These are phyloP conservation scores for Conus canariensis DNA, from an alignment of 2,888 invertebrate genomes.

Conservation along the genomic window DNA sequence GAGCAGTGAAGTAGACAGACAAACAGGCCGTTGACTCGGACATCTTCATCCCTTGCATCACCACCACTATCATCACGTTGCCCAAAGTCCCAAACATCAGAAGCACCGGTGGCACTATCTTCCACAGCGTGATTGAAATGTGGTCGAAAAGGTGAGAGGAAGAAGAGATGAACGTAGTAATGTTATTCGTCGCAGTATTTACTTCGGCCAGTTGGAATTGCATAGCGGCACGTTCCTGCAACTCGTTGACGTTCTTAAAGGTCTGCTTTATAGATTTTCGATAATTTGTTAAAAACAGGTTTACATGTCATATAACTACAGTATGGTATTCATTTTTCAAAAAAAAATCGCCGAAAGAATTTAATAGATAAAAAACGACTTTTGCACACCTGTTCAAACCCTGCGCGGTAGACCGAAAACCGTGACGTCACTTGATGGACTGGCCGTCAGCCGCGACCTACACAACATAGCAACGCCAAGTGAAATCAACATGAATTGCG, in stretches of 20 bases:
- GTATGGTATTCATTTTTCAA: too few relatives aligned
- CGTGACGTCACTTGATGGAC: too few relatives aligned
- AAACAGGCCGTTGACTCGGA: neutral
- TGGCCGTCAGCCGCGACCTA: too few relatives aligned
- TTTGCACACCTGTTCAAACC: too few relatives aligned
- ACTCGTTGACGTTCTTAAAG: neutral
- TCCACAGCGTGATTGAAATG: neutral
- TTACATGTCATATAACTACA: too few relatives aligned
- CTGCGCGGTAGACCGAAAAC: too few relatives aligned
- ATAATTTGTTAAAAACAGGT: neutral
- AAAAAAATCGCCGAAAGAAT: too few relatives aligned
- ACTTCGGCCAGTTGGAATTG: neutral
- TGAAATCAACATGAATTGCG: too few relatives aligned
- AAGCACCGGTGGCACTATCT: neutral
- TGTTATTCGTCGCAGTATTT: neutral
- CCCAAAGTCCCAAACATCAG: neutral
- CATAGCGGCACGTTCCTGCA: neutral
- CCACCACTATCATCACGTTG: slow-evolving; percentile 9
- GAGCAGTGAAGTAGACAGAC: neutral
- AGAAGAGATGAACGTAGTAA: neutral
- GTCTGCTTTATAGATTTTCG: neutral
- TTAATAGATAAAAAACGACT: too few relatives aligned
- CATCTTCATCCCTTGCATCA: neutral
- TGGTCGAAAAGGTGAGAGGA: neutral
- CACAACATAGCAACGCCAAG: too few relatives aligned